These are phyloP conservation scores for Battus philenor DNA, from an alignment of 1,140 invertebrate genomes.

Conservation along the genomic window DNA sequence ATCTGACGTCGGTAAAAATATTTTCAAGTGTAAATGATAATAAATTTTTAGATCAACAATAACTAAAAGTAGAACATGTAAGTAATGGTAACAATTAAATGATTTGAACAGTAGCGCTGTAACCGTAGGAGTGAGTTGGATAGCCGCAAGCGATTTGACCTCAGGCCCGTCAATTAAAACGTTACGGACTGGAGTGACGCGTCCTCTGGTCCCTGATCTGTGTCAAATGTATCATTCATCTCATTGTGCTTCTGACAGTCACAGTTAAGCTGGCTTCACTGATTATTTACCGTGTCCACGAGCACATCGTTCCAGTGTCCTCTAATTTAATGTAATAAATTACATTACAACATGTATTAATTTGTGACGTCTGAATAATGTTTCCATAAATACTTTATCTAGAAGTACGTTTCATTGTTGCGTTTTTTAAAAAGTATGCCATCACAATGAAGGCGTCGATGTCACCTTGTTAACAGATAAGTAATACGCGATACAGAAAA, in stretches of 20 bases:
- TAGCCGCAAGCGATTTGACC: constrained; percentile 69
- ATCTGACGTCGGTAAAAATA: not conserved
- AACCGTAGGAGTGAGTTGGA: constrained; percentile 23
- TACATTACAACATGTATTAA: too few relatives aligned
- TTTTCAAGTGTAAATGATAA: not conserved
- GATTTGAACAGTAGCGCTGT: constrained; percentile 3
- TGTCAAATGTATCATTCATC: constrained; percentile 14
- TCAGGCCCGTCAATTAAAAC: constrained; percentile 67
- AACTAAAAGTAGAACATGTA: not conserved
- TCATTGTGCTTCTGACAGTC: constrained; percentile 11
- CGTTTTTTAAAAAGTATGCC: too few relatives aligned
- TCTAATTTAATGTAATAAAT: too few relatives aligned
- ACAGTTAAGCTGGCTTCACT: not conserved
- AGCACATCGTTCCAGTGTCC: too few relatives aligned
- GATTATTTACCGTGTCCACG: too few relatives aligned
- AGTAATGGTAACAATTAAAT: not conserved
- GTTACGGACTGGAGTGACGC: constrained; percentile 21
- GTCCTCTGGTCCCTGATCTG: constrained; percentile 14
- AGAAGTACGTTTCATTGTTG: too few relatives aligned
- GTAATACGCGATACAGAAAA: too few relatives aligned
- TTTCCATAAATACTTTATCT: too few relatives aligned
- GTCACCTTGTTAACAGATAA: too few relatives aligned
- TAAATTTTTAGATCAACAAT: not conserved
- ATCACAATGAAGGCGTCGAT: too few relatives aligned
- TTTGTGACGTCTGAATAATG: too few relatives aligned